Evolutionary conservation across 2,888 invertebrate genomes (phyloP).

Genomic region (Parthenolecanium corni): DNA sequence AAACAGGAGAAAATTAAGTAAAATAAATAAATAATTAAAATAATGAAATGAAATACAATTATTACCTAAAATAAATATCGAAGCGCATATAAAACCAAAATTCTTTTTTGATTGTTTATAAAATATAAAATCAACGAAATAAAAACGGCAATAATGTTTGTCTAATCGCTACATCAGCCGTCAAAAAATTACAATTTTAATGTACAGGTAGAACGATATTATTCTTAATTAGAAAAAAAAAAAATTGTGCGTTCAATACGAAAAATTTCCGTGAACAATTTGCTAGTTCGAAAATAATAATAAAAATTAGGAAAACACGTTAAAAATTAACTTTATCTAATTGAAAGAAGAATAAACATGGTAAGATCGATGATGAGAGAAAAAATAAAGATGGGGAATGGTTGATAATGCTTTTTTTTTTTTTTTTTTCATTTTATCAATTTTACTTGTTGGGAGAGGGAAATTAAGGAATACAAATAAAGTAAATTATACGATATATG

Average conservation of each 20-base stretch:
- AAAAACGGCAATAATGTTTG: background rate
- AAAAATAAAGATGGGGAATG: constrained; percentile 2
- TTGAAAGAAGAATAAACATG: background rate
- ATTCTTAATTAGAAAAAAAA: background rate
- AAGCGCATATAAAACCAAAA: background rate
- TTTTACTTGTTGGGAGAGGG: background rate
- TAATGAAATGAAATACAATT: background rate
- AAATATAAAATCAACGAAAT: background rate
- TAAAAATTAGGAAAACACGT: background rate
- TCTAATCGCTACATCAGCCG: background rate
- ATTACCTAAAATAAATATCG: background rate
- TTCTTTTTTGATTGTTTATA: background rate
- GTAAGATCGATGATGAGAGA: constrained; percentile 1
- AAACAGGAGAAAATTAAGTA: background rate
- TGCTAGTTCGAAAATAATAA: background rate
- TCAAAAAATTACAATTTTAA: too few relatives aligned
- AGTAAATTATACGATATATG: background rate
- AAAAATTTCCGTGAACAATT: background rate
- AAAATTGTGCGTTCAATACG: background rate
- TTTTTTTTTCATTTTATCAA: background rate
- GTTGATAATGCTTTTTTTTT: background rate
- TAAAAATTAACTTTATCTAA: background rate
- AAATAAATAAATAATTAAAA: background rate
- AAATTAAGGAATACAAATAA: too few relatives aligned
- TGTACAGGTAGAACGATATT: background rate